Conservation (phyloP, 2,888 invertebrate genomes). For the Gastracanthus pulcherrimus region DNA sequence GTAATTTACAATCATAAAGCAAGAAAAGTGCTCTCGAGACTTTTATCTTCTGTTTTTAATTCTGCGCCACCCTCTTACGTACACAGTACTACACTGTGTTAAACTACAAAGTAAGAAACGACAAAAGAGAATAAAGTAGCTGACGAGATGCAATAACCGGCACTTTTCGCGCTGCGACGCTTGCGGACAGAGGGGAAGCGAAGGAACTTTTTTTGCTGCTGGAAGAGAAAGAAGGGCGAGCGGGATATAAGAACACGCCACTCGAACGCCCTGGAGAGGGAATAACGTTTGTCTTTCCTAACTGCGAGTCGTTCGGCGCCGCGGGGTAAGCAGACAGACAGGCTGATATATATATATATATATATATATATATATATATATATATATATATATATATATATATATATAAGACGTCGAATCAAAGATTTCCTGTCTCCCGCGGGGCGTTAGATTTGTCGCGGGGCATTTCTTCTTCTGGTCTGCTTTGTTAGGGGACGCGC, state of each 20-base stretch:
- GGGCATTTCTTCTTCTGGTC: neutral
- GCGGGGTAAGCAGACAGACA: neutral
- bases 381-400: neutral
- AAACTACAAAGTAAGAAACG: no score
- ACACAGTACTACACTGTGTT: no score
- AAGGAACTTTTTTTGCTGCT: no score
- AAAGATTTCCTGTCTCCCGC: neutral
- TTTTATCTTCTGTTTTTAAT: no score
- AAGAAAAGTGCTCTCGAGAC: no score
- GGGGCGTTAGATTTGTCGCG: constrained; percentile 8
- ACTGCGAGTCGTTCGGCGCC: neutral
- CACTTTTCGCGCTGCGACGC: neutral
- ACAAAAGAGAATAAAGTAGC: neutral
- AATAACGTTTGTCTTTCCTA: constrained; percentile 8
- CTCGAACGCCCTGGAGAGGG: neutral
- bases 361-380: neutral
- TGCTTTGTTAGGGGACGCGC: neutral
- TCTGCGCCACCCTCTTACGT: no score
- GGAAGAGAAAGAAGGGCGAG: neutral
- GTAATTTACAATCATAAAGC: no score
- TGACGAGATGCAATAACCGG: constrained; percentile 13
- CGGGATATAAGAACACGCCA: neutral
- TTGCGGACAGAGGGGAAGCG: neutral
- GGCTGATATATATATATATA: neutral
- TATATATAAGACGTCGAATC: neutral